Percentiles rank a stretch among this genome's conserved stretches.
These are phyloP conservation scores for Cephalopachus bancanus DNA, from an alignment of 2,797 vertebrate genomes.

Conservation along the genomic window DNA sequence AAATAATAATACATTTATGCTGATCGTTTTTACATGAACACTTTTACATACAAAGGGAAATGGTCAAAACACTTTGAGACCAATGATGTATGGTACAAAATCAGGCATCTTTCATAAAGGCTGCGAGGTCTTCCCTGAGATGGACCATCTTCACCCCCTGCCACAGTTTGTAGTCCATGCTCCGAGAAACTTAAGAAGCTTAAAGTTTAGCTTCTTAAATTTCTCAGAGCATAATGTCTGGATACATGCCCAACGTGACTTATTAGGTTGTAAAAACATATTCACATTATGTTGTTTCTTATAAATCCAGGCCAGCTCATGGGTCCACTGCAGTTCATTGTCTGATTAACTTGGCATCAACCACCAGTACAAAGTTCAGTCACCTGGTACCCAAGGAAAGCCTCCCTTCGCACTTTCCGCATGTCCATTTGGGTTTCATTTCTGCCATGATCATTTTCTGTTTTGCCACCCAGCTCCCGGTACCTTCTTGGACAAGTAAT, in stretches of 20 bases:
- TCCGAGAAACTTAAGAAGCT: too few relatives aligned
- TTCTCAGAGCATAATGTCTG: not conserved
- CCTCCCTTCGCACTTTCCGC: too few relatives aligned
- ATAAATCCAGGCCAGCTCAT: not conserved
- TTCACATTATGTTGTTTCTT: not conserved
- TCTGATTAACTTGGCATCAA: not conserved
- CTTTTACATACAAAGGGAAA: too few relatives aligned
- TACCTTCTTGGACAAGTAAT: not conserved
- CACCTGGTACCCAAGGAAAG: not conserved
- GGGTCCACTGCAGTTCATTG: not conserved
- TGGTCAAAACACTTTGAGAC: too few relatives aligned
- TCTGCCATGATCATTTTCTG: not conserved
- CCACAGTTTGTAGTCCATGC: too few relatives aligned
- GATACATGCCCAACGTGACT: not conserved
- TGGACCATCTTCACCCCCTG: too few relatives aligned
- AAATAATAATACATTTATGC: too few relatives aligned
- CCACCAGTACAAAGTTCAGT: not conserved
- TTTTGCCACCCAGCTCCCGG: not conserved
- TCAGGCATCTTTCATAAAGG: too few relatives aligned
- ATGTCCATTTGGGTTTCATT: not conserved
- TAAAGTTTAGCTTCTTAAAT: too few relatives aligned
- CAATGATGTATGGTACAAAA: too few relatives aligned
- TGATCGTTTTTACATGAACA: too few relatives aligned
- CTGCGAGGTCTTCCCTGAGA: too few relatives aligned
- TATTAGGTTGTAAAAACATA: not conserved